These are phyloP conservation scores for Meganola albula DNA, from an alignment of 2,888 invertebrate species.

Conservation along the genomic window DNA sequence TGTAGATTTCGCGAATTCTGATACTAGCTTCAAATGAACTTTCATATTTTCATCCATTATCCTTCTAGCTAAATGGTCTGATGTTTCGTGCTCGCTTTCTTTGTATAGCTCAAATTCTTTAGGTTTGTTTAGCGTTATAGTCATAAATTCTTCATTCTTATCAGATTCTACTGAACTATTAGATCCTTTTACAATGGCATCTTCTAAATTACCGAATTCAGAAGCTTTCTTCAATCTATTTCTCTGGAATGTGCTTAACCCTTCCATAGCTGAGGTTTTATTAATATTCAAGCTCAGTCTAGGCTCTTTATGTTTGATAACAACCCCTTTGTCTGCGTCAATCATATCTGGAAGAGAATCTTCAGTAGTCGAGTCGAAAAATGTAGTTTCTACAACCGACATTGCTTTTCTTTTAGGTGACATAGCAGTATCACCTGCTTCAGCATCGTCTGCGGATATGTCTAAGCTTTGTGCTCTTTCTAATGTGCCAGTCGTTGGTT, in stretches of 20 bases:
- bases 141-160: slow-evolving; percentile 41
- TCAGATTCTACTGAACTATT: slow-evolving; percentile 68
- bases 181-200: slow-evolving; percentile 81
- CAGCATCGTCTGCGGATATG: slow-evolving; percentile 78
- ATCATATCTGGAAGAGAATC: slow-evolving; percentile 66
- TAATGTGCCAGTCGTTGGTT: slow-evolving; percentile 77
- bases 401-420: slow-evolving; percentile 82
- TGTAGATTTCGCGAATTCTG: slow-evolving; percentile 70
- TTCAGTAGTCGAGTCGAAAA: slow-evolving; percentile 57
- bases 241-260: slow-evolving; percentile 81
- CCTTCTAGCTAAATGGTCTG: slow-evolving; percentile 64
- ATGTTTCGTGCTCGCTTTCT: slow-evolving; percentile 57
- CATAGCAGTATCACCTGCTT: slow-evolving; percentile 59
- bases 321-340: slow-evolving; percentile 51
- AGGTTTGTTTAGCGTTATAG: slow-evolving; percentile 35
- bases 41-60: slow-evolving; percentile 72
- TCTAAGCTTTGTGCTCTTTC: slow-evolving; percentile 90
- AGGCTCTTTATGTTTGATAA: slow-evolving; percentile 75
- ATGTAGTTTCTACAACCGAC: slow-evolving; percentile 68
- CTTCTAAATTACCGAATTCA: slow-evolving; percentile 86
- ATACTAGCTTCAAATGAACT: slow-evolving; percentile 67
- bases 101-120: slow-evolving; percentile 46
- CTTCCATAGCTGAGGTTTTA: slow-evolving; percentile 78
- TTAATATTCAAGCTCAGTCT: slow-evolving; percentile 72
- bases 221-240: slow-evolving; percentile 84